These are phyloP conservation scores for Xerus rutilus DNA, from an alignment of 2,797 vertebrate genomes.

Conservation along the genomic window DNA sequence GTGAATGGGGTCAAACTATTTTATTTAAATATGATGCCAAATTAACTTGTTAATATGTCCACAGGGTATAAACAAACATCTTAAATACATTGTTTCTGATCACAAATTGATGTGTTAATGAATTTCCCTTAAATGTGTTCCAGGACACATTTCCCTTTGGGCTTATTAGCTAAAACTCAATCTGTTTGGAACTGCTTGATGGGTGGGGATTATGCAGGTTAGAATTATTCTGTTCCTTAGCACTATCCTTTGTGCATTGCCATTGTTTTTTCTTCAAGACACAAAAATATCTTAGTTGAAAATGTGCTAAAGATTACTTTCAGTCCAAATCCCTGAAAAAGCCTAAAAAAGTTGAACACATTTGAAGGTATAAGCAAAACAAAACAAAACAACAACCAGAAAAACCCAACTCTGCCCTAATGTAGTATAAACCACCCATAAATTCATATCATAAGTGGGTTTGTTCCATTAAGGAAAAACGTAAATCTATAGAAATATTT, in stretches of 20 bases:
- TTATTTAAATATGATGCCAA: constrained; percentile 70
- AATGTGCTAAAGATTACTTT: neutral
- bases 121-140: constrained; percentile 22
- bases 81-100: constrained; percentile 68
- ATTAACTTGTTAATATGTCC: constrained; percentile 74
- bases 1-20: constrained; percentile 77
- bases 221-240: constrained; percentile 17
- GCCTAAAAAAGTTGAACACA: neutral
- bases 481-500: neutral
- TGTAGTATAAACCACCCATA: neutral
- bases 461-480: constrained; percentile 36
- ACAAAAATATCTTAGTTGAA: constrained; percentile 63
- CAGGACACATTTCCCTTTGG: constrained; percentile 64
- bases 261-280: constrained; percentile 50
- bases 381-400: neutral
- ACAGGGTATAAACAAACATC: constrained; percentile 67
- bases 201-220: neutral
- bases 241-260: constrained; percentile 34
- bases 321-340: neutral
- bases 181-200: neutral
- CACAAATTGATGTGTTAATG: constrained; percentile 57
- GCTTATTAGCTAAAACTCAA: constrained; percentile 32
- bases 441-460: neutral
- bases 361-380: neutral
- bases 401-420: neutral